Evolutionary conservation across 2,113 vertebrate species (phyloP).

Genomic region (Empidonax alnorum): DNA sequence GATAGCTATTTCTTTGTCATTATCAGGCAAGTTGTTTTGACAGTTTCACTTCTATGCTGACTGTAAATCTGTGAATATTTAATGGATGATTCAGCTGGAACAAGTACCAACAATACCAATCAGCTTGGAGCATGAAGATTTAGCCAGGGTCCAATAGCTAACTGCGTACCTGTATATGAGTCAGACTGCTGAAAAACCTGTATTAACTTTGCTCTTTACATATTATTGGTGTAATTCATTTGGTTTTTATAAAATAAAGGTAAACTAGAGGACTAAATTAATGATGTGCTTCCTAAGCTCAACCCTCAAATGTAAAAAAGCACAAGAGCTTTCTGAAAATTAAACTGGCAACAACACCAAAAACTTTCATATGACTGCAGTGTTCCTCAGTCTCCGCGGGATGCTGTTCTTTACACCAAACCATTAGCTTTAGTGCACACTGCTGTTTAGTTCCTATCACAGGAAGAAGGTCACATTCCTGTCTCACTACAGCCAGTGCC

Average conservation of each 20-base stretch:
- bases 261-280: neutral
- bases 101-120: neutral
- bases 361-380: neutral
- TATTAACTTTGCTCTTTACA: neutral
- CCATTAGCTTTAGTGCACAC: neutral
- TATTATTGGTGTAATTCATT: neutral
- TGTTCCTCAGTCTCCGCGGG: neutral
- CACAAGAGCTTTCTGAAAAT: neutral
- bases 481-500: neutral
- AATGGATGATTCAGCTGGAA: neutral
- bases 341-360: neutral
- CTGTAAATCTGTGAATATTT: neutral
- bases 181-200: neutral
- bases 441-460: neutral
- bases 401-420: neutral
- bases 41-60: neutral
- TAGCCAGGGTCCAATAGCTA: neutral
- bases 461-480: fast-evolving
- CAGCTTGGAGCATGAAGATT: neutral
- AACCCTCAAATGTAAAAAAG: neutral
- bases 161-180: neutral
- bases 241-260: neutral
- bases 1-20: neutral
- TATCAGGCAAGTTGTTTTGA: neutral
- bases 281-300: neutral